A percentile compares a stretch with the other conserved stretches of the same genome.
These are phyloP conservation scores for Petrosia ficiformis DNA, from an alignment of 37 sponge, comb jelly and placozoan species.

Conservation along the genomic window DNA sequence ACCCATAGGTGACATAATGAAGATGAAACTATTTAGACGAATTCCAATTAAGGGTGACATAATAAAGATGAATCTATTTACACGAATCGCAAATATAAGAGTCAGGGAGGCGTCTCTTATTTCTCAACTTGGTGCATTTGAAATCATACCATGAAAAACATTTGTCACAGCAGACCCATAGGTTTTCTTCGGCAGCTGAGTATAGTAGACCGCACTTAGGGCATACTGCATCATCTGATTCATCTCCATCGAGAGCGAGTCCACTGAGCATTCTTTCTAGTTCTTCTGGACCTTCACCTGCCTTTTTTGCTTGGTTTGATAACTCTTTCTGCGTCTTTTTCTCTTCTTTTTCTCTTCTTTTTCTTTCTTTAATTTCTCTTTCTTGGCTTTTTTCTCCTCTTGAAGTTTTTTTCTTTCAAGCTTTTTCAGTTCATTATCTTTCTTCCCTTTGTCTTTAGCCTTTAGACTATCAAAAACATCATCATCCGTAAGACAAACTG, in stretches of 20 bases:
- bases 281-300: neutral
- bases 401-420: neutral
- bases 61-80: too few species aligned
- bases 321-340: neutral
- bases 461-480: constrained; percentile 18
- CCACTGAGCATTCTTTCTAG: neutral
- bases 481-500: constrained; percentile 49
- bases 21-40: too few species aligned
- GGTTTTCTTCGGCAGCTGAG: constrained; percentile 5
- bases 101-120: too few species aligned
- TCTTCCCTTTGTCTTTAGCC: constrained; percentile 6
- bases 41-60: too few species aligned
- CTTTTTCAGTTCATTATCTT: constrained; percentile 6
- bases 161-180: too few species aligned
- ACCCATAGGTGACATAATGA: too few species aligned
- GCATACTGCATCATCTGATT: constrained; percentile 16
- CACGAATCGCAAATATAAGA: too few species aligned
- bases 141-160: too few species aligned
- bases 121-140: neutral
- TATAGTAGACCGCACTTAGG: constrained; percentile 13
- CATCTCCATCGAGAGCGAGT: neutral
- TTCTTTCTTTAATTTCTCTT: neutral
- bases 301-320: neutral
- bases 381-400: constrained; percentile 14
- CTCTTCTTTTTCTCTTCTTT: neutral